phyloP scores from a whole-genome alignment of 2,797 vertebrate species.

The Sebastes nivosus region DNA sequence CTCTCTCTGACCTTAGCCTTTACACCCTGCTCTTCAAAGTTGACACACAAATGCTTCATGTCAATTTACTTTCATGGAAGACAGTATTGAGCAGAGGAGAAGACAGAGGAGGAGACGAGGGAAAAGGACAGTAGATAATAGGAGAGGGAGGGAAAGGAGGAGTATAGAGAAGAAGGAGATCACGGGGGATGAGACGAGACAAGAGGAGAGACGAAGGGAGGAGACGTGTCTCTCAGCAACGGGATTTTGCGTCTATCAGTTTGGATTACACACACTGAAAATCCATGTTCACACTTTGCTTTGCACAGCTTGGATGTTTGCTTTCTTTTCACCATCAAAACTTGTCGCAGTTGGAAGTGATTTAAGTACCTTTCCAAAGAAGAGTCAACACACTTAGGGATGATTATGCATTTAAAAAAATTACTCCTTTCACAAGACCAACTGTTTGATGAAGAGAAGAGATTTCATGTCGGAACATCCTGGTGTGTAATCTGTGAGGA shows the following conservation, averaged over 20 bases:
- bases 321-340: conserved; percentile 39
- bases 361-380: conserved; percentile 36
- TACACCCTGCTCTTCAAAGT: too few relatives aligned
- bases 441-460: conserved; percentile 25
- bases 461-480: conserved; percentile 29
- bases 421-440: background rate
- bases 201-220: conserved; percentile 23
- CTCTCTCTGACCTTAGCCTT: too few relatives aligned
- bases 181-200: conserved; percentile 25
- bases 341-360: conserved; percentile 34
- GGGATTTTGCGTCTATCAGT: conserved; percentile 49
- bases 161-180: background rate
- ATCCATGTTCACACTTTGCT: conserved; percentile 46
- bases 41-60: too few relatives aligned
- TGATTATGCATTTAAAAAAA: conserved; percentile 15
- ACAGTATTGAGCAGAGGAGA: background rate
- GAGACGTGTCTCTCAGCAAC: conserved; percentile 41
- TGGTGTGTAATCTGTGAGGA: conserved; percentile 35
- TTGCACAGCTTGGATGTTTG: conserved; percentile 56
- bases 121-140: background rate
- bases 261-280: conserved; percentile 58
- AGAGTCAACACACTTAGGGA: conserved; percentile 7
- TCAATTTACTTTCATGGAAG: background rate
- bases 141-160: background rate
- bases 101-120: background rate